Conservation (phyloP, 2,113 vertebrate species). For the Spizaetus ornatus region DNA sequence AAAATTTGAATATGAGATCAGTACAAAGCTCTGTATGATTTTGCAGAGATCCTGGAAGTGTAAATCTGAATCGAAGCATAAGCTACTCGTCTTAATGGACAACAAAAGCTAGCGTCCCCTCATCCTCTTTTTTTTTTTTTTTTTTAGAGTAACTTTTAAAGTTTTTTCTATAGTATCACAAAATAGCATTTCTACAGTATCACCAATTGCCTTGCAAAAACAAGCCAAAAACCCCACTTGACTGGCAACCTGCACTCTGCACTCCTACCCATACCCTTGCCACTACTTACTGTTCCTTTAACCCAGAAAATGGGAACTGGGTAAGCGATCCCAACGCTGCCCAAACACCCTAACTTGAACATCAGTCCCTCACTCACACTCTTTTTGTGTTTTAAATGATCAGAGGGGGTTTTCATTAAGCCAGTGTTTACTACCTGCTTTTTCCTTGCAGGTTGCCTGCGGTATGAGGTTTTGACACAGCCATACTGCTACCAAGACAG, state of each 20-base stretch:
- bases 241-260: rapidly evolving
- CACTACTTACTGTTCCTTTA: neutral
- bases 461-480: neutral
- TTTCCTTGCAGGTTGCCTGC: neutral
- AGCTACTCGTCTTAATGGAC: neutral
- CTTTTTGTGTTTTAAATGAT: neutral
- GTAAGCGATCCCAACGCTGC: neutral
- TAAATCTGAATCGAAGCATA: neutral
- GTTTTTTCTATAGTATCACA: neutral
- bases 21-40: neutral
- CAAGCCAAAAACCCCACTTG: neutral
- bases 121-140: neutral
- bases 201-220: neutral
- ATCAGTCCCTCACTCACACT: neutral
- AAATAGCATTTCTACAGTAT: neutral
- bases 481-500: neutral
- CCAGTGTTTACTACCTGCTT: neutral
- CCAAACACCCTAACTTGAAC: neutral
- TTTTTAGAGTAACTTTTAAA: neutral
- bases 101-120: neutral
- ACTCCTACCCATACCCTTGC: neutral
- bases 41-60: neutral
- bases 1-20: neutral
- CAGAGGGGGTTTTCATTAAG: neutral
- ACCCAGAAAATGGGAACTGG: neutral